A percentile compares a stretch with the other conserved stretches of the same genome.
Conservation (phyloP, 2,888 invertebrate genomes). For the Ophonus ardosiacus region DNA sequence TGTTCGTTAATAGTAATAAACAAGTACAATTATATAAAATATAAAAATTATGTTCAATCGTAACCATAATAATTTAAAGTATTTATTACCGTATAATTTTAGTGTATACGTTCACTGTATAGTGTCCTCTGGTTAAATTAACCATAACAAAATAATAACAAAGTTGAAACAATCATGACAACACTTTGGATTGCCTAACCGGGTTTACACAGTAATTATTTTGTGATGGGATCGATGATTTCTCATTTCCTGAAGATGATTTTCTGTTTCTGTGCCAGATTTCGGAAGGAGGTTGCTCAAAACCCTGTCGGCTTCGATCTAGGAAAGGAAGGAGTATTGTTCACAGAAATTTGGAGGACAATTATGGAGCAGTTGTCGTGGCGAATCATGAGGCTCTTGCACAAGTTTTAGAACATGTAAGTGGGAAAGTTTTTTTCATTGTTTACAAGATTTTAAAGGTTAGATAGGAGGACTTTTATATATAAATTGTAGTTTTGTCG, state of each 20-base stretch:
- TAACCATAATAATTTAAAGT: not conserved
- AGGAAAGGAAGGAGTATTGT: conserved; percentile 90
- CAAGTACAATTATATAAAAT: too few species aligned
- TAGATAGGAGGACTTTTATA: too few species aligned
- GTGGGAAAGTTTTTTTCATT: conserved; percentile 54
- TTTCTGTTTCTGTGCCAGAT: conserved; percentile 71
- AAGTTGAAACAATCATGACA: conserved; percentile 11
- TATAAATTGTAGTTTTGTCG: not conserved
- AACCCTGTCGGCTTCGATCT: conserved; percentile 81
- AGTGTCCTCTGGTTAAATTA: conserved; percentile 49
- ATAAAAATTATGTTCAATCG: not conserved
- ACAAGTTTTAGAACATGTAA: conserved; percentile 92
- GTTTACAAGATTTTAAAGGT: not conserved
- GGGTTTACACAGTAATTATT: not conserved
- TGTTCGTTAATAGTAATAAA: not conserved
- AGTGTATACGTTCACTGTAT: not conserved
- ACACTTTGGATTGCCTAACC: not conserved
- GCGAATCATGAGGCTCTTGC: conserved; percentile 94
- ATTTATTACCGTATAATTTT: not conserved
- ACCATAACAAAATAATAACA: conserved; percentile 35
- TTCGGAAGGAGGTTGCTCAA: conserved; percentile 73
- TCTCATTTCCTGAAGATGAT: conserved; percentile 68
- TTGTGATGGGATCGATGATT: conserved; percentile 71
- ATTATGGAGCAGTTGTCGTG: conserved; percentile 92
- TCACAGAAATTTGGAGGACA: conserved; percentile 91